These are phyloP conservation scores for Pegoplata infirma DNA, from an alignment of 2,888 invertebrate species.

Conservation along the genomic window DNA sequence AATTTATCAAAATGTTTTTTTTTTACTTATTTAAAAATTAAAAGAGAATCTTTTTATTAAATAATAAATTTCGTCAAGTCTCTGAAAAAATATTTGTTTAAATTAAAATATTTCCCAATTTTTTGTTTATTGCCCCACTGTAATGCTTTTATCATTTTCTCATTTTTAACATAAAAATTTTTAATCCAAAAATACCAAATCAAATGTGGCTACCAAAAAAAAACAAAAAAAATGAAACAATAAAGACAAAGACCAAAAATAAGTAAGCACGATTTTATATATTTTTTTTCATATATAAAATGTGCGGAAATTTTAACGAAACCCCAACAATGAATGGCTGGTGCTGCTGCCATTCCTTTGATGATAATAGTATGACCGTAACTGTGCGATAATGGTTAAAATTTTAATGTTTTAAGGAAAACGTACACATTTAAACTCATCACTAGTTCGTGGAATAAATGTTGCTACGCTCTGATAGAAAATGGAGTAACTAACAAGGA, in stretches of 20 bases:
- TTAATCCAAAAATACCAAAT: neutral
- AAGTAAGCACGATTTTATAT: neutral
- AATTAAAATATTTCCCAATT: too few species aligned
- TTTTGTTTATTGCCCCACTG: neutral
- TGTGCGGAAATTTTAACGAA: neutral
- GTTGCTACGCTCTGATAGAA: neutral
- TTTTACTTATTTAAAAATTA: too few species aligned
- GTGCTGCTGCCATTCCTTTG: neutral
- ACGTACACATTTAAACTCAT: constrained; percentile 20
- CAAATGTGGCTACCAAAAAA: neutral
- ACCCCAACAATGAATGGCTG: neutral
- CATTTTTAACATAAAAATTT: neutral
- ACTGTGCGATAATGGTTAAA: constrained; percentile 17
- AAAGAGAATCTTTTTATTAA: too few species aligned
- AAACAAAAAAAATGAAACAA: neutral
- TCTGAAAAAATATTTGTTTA: too few species aligned
- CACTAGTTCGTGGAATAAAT: neutral
- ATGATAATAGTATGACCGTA: neutral
- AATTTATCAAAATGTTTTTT: too few species aligned
- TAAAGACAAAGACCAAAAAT: neutral
- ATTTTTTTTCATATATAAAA: too few species aligned
- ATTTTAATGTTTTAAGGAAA: constrained; percentile 32
- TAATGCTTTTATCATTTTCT: neutral
- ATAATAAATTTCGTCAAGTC: too few species aligned
- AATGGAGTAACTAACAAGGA: neutral